A percentile compares a stretch with the other conserved stretches of the same genome.
Conservation (phyloP, 1,140 invertebrate genomes). For the Choristoneura fumiferana region DNA sequence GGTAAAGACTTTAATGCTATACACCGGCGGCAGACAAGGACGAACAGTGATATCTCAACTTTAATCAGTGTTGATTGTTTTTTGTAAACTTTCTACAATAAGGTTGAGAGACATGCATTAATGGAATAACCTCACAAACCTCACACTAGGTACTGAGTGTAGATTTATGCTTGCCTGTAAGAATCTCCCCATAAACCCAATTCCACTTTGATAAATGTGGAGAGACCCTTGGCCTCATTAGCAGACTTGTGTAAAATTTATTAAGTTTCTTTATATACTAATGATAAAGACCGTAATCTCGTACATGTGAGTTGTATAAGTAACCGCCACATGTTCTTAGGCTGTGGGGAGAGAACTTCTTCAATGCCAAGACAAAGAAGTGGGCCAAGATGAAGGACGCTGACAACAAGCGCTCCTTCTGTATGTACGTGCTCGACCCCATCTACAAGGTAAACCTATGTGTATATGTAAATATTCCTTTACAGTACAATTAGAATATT, state of each 20-base stretch:
- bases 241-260: too few species aligned
- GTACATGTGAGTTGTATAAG: too few species aligned
- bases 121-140: too few species aligned
- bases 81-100: slow-evolving; percentile 46
- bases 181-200: too few species aligned
- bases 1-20: slow-evolving; percentile 58
- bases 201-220: too few species aligned
- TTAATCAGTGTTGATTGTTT: slow-evolving; percentile 42
- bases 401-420: slow-evolving; percentile 98
- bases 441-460: slow-evolving; percentile 96
- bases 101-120: slow-evolving; percentile 47
- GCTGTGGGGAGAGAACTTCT: slow-evolving; percentile 99
- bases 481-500: too few species aligned
- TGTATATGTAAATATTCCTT: too few species aligned
- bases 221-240: too few species aligned
- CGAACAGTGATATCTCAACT: slow-evolving; percentile 47
- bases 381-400: slow-evolving; percentile 95
- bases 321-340: slow-evolving; percentile 36
- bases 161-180: too few species aligned
- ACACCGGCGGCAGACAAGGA: slow-evolving; percentile 70
- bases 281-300: too few species aligned
- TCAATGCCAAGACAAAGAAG: slow-evolving; percentile 98
- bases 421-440: slow-evolving; percentile 98
- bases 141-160: too few species aligned
- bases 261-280: too few species aligned